Evolutionary conservation across 2,888 invertebrate genomes (phyloP), one percentile per base, ranked within the genome.

Genomic region (Acronicta leporina): DNA sequence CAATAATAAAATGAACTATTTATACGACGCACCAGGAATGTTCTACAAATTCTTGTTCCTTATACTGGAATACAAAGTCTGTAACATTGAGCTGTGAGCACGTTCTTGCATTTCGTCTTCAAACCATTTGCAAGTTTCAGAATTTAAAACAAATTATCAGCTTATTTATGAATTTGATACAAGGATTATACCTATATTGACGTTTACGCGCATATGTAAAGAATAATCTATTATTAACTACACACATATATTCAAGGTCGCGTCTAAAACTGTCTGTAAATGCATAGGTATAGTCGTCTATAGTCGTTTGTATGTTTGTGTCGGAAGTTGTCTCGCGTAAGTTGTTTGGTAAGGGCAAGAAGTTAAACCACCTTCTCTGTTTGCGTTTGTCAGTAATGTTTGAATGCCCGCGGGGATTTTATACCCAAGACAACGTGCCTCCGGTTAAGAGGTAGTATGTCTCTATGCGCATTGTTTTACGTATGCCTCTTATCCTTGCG

Each of bases 281-380:
- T 64, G 53, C 51, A 57, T 20, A 20, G 20, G 20, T 44, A 55
- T n/a, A n/a, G n/a, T n/a, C n/a, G n/a, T n/a, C 42, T 27, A 35
- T 52, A 54, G 44, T 49, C 9, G 16, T 61, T 38, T 55, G 38
- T 52, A 48, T 63, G 50, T 69, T 71, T 65, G 52, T 43, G 80
- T 75, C 73, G 81, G 80, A 79, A 79, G 77, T 79, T 70, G 65
- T 64, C 60, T 45, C 59, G n/a, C 51, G 59, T 70, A 53, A 70
- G 70, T 69, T 77, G 81, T 81, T 75, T 79, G 69, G 55, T 50
- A 49, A 77, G 73, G 74, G 55, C 49, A 56, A 68, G 61, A 48
- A 65, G 63, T 61, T 51, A 68, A 60, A 59, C 61, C 77, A 69
- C 69, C 66, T 73, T 55, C 49, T 58, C 68, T 75, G 63, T 70